Evolutionary conservation across 2,797 vertebrate species (phyloP).

Genomic region (Steatocranus sp.): DNA sequence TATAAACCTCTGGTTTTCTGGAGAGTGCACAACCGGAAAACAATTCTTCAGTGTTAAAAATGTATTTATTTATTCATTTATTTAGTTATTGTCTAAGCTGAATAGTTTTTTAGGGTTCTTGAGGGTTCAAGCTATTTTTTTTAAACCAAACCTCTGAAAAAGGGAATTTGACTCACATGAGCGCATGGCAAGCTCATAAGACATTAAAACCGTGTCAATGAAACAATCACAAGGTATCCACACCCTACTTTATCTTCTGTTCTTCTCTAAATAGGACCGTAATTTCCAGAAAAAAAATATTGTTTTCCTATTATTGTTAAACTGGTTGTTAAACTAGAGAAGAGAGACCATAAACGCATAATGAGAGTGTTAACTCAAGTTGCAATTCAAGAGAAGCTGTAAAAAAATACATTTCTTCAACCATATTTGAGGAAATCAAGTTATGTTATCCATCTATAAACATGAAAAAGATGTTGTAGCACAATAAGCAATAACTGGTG

Average conservation of each 20-base stretch:
- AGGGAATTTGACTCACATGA: neutral
- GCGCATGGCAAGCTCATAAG: neutral
- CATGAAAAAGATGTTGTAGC: neutral
- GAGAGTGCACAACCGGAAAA: neutral
- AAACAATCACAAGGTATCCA: neutral
- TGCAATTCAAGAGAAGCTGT: neutral
- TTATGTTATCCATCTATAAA: neutral
- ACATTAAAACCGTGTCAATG: neutral
- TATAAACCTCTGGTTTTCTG: conserved; percentile 10
- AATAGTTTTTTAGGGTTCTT: neutral
- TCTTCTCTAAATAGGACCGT: neutral
- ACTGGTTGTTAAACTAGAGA: neutral
- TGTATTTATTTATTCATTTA: neutral
- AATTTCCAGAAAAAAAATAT: neutral
- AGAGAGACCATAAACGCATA: neutral
- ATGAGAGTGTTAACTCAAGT: neutral
- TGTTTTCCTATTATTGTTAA: neutral
- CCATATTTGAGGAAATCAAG: neutral
- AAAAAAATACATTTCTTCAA: neutral
- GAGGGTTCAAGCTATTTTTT: neutral
- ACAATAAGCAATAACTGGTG: neutral
- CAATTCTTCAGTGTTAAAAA: neutral
- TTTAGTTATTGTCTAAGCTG: neutral
- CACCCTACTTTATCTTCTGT: neutral
- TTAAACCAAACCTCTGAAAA: neutral